Evolutionary conservation across 2,888 invertebrate genomes (phyloP).

Genomic region (Cosmopolites sordidus): DNA sequence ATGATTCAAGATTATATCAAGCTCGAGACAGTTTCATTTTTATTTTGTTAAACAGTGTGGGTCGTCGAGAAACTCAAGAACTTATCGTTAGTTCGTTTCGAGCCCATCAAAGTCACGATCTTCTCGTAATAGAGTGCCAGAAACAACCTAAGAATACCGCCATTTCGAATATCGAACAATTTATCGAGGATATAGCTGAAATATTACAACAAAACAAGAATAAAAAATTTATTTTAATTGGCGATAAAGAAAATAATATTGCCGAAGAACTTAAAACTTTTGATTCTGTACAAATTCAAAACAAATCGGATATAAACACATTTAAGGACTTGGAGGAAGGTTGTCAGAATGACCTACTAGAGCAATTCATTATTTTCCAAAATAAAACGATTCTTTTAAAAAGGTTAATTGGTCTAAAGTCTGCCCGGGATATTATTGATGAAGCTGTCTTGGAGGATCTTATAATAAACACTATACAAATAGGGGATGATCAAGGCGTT

Average conservation of each 20-base stretch:
- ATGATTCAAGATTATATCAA: not conserved
- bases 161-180: not conserved
- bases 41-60: constrained; percentile 6
- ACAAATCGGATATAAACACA: constrained; percentile 2
- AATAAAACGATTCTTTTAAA: not conserved
- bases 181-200: not conserved
- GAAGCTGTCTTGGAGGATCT: constrained; percentile 4
- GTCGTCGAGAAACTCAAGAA: constrained; percentile 8
- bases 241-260: constrained; percentile 3
- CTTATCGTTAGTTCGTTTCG: constrained; percentile 7
- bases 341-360: constrained; percentile 9
- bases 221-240: constrained; percentile 14
- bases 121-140: constrained; percentile 19
- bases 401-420: constrained; percentile 12
- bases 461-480: constrained; percentile 4
- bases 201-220: not conserved
- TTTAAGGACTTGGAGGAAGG: constrained; percentile 5
- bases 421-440: constrained; percentile 3
- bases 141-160: not conserved
- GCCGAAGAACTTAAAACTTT: not conserved
- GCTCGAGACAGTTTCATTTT: constrained; percentile 20
- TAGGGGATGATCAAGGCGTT: constrained; percentile 15
- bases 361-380: constrained; percentile 12
- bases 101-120: not conserved
- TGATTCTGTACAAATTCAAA: not conserved